phyloP scores from a whole-genome alignment of 2,888 invertebrate genomes.

The Nomada lathburiana region DNA sequence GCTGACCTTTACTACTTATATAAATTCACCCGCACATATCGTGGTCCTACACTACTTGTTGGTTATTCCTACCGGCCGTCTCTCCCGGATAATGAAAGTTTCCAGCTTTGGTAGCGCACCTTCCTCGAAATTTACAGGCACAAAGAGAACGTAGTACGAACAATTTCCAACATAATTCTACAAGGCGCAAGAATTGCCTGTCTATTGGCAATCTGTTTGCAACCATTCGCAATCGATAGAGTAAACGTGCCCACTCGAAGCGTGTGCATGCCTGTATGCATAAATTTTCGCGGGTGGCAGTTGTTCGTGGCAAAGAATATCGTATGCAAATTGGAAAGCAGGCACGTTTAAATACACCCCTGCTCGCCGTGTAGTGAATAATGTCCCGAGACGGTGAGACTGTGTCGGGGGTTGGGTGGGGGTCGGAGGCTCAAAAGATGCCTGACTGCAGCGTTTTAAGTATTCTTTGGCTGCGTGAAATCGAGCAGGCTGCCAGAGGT shows the following conservation, averaged over 20 bases:
- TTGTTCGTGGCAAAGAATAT: slow-evolving; percentile 1
- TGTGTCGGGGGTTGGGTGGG: not conserved
- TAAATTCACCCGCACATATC: no score
- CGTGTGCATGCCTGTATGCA: not conserved
- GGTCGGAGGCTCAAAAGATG: slow-evolving; percentile 43
- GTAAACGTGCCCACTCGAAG: not conserved
- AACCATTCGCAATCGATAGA: not conserved
- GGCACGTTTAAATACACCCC: slow-evolving; percentile 42
- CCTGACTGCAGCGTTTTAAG: slow-evolving; percentile 60
- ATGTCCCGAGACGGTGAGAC: slow-evolving; percentile 33
- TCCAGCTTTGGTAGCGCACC: no score
- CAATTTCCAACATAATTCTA: no score
- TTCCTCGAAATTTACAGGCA: no score
- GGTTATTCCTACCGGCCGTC: no score
- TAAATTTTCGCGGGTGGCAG: not conserved
- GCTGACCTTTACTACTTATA: no score
- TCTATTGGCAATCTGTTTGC: no score
- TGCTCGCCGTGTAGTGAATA: slow-evolving; percentile 41
- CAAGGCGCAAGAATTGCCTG: no score
- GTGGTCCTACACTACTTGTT: no score
- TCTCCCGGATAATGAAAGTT: no score
- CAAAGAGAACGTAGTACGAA: no score
- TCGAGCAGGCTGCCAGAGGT: slow-evolving; percentile 34
- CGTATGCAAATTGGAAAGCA: slow-evolving; percentile 52
- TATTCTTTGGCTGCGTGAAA: slow-evolving; percentile 63